Base-by-base conservation (phyloP, 1,140 invertebrate genomes). In the Drosophila quadrilineata region DNA sequence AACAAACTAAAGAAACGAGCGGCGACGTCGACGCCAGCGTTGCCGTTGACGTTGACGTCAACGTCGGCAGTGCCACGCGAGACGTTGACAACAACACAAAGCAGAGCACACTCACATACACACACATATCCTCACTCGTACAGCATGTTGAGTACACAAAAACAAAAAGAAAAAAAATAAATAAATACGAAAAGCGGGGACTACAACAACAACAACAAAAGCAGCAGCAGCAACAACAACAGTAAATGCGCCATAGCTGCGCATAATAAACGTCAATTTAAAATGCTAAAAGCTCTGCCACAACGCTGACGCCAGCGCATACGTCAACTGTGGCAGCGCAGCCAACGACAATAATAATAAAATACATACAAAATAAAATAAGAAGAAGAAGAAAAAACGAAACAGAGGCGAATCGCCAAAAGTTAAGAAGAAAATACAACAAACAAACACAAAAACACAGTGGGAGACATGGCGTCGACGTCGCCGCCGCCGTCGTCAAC, bases 231-330 rank as follows among this genome's bases (percentile, higher is more conserved):
- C 57, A 48, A 31, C 28, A 19, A 53, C 48, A 67, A 43, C 49
- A 68, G 33, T 31, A 48, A 57, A 48, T 45, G 50, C 35, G 49
- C 48, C 48, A 36, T 36, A 38, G 49, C 41, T 41, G 75, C 77
- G 75, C 76, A 84, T 84, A 84, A 84, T 84, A 84, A 84, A 85
- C 73, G 77, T 85, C 77, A 85, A 84, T 84, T 84, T 84, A 84
- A 84, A 84, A 84, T 84, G 77, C 79, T 84, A 84, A 84, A 84
- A 84, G 77, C 77, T 71, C 60, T 41, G 8, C 72, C 26, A 33
- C 41, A 33, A 48, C 46, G 56, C 6, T 33, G 16, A 16, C 36
- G 48, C 19, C 29, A 17, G 12, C 33, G 49, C 8, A 21, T 19
- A 10, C 33, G n/a, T 10, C 43, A 35, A 28, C 36, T 33, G 36